Conservation (phyloP, 1,140 invertebrate species). For the Megalonaias nervosa region DNA sequence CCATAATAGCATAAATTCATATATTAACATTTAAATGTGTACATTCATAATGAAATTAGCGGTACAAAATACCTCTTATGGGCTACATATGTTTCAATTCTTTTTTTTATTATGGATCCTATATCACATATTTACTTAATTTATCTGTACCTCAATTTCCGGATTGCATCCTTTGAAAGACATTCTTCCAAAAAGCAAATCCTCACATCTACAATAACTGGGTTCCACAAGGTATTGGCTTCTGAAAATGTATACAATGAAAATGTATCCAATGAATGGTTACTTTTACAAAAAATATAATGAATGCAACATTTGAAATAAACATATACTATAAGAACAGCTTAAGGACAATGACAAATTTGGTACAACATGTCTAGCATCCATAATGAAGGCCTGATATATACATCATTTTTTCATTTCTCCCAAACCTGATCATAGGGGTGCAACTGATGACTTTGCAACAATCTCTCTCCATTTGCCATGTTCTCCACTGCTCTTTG, state of each 20-base stretch:
- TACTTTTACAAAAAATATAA: too few species aligned
- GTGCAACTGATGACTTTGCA: too few species aligned
- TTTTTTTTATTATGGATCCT: not conserved
- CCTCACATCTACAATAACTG: conserved; percentile 83
- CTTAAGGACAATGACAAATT: too few species aligned
- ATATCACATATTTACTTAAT: not conserved
- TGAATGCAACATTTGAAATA: too few species aligned
- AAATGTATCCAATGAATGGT: too few species aligned
- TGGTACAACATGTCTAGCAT: too few species aligned
- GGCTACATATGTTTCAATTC: not conserved
- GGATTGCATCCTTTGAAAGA: conserved; percentile 93
- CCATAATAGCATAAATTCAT: not conserved
- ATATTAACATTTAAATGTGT: not conserved
- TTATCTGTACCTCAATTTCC: conserved; percentile 79
- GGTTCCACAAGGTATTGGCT: conserved; percentile 83
- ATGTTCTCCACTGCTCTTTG: too few species aligned
- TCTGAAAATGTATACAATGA: conserved; percentile 63
- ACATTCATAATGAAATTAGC: not conserved
- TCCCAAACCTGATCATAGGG: too few species aligned
- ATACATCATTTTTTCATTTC: too few species aligned
- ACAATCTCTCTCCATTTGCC: too few species aligned
- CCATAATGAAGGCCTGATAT: too few species aligned
- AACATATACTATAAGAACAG: too few species aligned
- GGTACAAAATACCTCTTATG: not conserved
- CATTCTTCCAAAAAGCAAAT: conserved; percentile 84